phyloP scores from a whole-genome alignment of 2,888 invertebrate genomes.

The Cataglyphis cursor region DNA sequence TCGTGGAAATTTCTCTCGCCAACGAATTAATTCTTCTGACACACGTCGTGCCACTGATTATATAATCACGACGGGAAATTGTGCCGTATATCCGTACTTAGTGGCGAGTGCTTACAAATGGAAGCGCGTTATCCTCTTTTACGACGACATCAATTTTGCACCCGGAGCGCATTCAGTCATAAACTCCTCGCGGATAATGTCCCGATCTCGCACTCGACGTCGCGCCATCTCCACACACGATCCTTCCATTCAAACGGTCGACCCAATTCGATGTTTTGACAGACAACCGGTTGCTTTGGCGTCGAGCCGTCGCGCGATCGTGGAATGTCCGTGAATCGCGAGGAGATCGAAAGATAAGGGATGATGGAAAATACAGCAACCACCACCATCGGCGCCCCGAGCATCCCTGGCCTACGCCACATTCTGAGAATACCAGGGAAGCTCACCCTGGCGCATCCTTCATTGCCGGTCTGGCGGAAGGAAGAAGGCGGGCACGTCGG shows the following conservation, averaged over 20 bases:
- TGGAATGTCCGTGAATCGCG: constrained; percentile 50
- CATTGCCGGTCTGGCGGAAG: constrained; percentile 62
- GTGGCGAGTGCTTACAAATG: constrained; percentile 34
- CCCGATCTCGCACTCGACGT: constrained; percentile 42
- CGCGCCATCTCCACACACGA: constrained; percentile 30
- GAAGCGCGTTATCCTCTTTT: constrained; percentile 58
- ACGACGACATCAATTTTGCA: constrained; percentile 46
- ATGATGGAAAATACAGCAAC: constrained; percentile 62
- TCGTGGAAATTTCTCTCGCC: constrained; percentile 4
- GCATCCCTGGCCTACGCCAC: constrained; percentile 60
- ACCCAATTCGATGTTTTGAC: constrained; percentile 47
- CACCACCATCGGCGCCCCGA: constrained; percentile 20
- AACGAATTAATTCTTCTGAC: constrained; percentile 19
- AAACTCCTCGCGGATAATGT: constrained; percentile 62
- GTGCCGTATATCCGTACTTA: not conserved
- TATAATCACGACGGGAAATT: not conserved
- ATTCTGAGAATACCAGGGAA: constrained; percentile 77
- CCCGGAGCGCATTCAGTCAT: constrained; percentile 43
- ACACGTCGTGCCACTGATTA: constrained; percentile 7
- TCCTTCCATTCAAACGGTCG: constrained; percentile 29
- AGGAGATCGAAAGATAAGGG: constrained; percentile 53
- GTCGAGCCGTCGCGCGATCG: constrained; percentile 37
- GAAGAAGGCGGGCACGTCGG: constrained; percentile 32
- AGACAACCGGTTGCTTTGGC: constrained; percentile 24
- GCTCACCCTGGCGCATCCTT: constrained; percentile 60